A percentile compares a stretch with the other conserved stretches of the same genome.
These are phyloP conservation scores for Clarias macrocephalus DNA, from an alignment of 2,113 vertebrate genomes.

Conservation along the genomic window DNA sequence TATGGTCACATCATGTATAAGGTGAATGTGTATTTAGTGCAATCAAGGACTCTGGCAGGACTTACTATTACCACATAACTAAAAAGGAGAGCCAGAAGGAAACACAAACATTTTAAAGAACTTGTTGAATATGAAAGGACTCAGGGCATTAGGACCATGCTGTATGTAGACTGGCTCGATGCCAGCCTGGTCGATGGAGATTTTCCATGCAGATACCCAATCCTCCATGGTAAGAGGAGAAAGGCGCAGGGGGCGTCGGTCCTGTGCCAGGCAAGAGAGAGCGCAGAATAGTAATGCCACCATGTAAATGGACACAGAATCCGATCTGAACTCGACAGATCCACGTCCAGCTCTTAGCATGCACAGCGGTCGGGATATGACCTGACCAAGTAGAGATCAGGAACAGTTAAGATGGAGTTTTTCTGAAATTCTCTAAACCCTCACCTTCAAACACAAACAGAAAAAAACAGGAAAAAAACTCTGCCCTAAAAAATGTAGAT, in stretches of 20 bases:
- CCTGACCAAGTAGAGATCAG: neutral
- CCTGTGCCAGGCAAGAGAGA: constrained; percentile 44
- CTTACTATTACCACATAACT: too few relatives aligned
- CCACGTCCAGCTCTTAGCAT: constrained; percentile 7
- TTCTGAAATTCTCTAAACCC: neutral
- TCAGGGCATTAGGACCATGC: neutral
- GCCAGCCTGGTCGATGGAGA: neutral
- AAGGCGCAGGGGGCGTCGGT: constrained; percentile 49
- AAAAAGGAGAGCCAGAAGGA: too few relatives aligned
- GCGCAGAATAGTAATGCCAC: constrained; percentile 46
- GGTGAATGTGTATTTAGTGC: too few relatives aligned
- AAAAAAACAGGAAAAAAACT: neutral
- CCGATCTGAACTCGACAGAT: constrained; percentile 32
- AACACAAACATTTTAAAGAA: too few relatives aligned
- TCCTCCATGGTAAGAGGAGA: constrained; percentile 61
- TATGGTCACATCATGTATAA: too few relatives aligned
- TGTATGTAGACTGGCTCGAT: neutral
- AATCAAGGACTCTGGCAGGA: too few relatives aligned
- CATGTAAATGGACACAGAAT: constrained; percentile 46
- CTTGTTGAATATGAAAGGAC: neutral
- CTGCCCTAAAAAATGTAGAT: neutral
- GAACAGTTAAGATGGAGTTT: neutral
- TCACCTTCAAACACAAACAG: neutral
- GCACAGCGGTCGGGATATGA: neutral
- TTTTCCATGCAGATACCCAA: constrained; percentile 59